phyloP scores from a whole-genome alignment of 2,113 vertebrate genomes.

The Anoplopoma fimbria region DNA sequence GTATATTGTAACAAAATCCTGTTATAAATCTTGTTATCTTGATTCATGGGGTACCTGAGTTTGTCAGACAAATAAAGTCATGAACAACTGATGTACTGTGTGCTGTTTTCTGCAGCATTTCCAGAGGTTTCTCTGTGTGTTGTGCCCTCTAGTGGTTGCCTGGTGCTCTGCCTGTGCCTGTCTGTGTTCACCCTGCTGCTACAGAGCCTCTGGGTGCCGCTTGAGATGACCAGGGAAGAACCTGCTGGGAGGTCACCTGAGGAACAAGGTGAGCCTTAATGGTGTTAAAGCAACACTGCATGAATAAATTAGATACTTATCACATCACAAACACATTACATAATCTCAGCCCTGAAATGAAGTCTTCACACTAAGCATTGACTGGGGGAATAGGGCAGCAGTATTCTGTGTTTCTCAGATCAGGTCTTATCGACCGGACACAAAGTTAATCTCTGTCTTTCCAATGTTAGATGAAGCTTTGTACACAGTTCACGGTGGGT shows the following conservation, averaged over 20 bases:
- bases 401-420: neutral
- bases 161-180: constrained; percentile 76
- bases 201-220: constrained; percentile 78
- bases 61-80: too few species aligned
- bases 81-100: neutral
- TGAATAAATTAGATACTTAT: neutral
- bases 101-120: neutral
- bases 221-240: constrained; percentile 55
- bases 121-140: constrained; percentile 36
- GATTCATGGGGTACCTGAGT: neutral
- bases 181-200: constrained; percentile 76
- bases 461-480: constrained; percentile 53
- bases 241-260: constrained; percentile 67
- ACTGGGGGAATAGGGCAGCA: neutral
- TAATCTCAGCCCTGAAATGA: neutral
- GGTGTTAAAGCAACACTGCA: neutral
- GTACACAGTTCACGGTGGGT: constrained; percentile 64
- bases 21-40: neutral
- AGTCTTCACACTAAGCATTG: neutral
- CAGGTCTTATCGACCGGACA: too few species aligned
- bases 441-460: too few species aligned
- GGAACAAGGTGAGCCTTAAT: constrained; percentile 58
- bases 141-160: constrained; percentile 75
- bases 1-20: neutral
- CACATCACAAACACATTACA: neutral